Evolutionary conservation across 2,797 vertebrate genomes (phyloP), one percentile per base, ranked within the genome.

Genomic region (Typhlichthys eigenmanni): DNA sequence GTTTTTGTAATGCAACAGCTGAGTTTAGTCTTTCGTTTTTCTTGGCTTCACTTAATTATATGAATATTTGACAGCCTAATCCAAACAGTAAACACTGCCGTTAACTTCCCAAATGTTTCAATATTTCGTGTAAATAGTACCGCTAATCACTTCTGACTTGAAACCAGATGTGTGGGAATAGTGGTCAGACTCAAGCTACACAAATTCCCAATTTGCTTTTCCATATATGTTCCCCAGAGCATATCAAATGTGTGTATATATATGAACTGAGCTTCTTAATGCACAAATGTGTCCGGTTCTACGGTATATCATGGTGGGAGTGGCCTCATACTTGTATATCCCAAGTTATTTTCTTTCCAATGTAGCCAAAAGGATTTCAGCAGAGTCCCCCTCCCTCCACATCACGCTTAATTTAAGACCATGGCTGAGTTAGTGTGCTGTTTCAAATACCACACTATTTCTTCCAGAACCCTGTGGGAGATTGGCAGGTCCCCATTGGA

Each of bases 371-470:
- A 76, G 69, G 78, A 84, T 83, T 89, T 86, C 69, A 87, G 80
- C 80, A 73, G 72, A 76, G 32, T 1, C 32, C 61, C 24, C 64
- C 60, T 70, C 62, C 67, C 71, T 69, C 72, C 83, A 84, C 86
- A 90, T 89, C 86, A 90, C 82, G 89, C 87, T 92, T 92, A 91
- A 92, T 93, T 93, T 92, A 91, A 91, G 87, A 83, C 81, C 88
- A 76, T 88, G 87, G 91, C 91, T 91, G 87, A 87, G 85, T 90
- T 89, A 87, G 85, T 92, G 91, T 91, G 79, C 86, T 76, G 82
- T 81, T 86, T 92, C 84, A 89, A 91, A 92, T 83, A 89, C 81
- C 79, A 61, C 87, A 88, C 81, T 89, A 89, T 89, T 89, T 89
- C 85, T 86, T 85, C 88, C 87, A 87, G 89, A 85, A 88, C 80